A percentile compares a stretch with the other conserved stretches of the same genome.
Conservation (phyloP, 2,888 invertebrate genomes). For the Pelosia muscerda region DNA sequence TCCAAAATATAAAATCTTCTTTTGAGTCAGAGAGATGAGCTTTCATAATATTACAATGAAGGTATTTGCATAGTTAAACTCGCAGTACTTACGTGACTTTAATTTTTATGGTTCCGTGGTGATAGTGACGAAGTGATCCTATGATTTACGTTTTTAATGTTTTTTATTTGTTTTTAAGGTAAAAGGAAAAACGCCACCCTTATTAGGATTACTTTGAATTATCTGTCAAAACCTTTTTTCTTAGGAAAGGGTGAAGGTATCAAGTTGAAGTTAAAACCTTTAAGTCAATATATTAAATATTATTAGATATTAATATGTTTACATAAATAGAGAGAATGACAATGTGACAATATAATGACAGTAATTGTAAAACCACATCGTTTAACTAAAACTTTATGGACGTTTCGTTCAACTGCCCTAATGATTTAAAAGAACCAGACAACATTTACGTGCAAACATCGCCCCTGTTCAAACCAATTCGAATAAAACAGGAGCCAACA, state of each 20-base stretch:
- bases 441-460: not conserved
- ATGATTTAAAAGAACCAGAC: not conserved
- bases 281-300: no score
- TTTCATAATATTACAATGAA: not conserved
- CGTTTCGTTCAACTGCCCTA: not conserved
- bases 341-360: no score
- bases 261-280: no score
- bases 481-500: constrained; percentile 14
- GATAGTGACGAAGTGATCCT: no score
- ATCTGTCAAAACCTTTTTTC: no score
- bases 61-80: not conserved
- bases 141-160: no score
- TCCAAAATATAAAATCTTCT: not conserved
- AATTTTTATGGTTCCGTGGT: not conserved
- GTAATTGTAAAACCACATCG: not conserved
- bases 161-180: no score
- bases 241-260: no score
- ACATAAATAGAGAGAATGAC: no score
- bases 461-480: constrained; percentile 6
- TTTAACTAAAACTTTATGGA: not conserved
- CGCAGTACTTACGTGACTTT: not conserved
- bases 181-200: no score
- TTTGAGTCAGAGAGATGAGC: not conserved
- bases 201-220: no score
- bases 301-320: no score